Evolutionary conservation across 2,113 vertebrate species (phyloP).

Genomic region (Tricholaema leucomelas): DNA sequence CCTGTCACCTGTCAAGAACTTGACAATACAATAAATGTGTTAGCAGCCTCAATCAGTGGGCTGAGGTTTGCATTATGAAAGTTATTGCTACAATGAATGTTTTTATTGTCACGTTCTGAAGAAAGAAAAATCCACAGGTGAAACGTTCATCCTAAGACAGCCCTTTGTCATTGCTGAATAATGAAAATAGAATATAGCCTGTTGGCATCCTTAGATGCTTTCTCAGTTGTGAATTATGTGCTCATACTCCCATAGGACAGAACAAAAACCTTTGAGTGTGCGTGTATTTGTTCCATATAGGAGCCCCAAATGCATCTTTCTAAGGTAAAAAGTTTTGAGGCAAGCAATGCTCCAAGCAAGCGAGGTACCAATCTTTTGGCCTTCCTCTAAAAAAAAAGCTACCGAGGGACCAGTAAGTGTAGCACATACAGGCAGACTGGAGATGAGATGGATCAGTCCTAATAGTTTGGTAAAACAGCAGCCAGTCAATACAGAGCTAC

Average conservation of each 20-base stretch:
- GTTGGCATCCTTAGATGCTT: background rate
- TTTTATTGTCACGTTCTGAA: background rate
- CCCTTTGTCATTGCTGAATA: background rate
- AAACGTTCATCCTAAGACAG: background rate
- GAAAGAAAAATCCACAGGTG: background rate
- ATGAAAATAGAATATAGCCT: background rate
- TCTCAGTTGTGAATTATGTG: background rate
- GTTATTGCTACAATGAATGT: background rate
- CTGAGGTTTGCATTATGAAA: background rate
- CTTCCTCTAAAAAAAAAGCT: background rate
- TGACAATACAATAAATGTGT: background rate
- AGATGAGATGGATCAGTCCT: background rate
- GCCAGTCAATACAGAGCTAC: background rate
- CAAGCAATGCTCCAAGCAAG: background rate
- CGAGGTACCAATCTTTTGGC: rapidly evolving
- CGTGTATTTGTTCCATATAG: background rate
- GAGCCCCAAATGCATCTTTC: background rate
- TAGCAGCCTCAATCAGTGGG: background rate
- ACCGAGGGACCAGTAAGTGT: background rate
- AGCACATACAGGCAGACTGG: background rate
- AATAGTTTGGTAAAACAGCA: background rate
- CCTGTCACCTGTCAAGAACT: background rate
- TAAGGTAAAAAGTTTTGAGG: background rate
- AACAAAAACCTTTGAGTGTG: background rate
- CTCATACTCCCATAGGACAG: background rate